phyloP scores from a whole-genome alignment of 1,140 invertebrate species.

The Pachyrhynchus sulphureomaculatus region DNA sequence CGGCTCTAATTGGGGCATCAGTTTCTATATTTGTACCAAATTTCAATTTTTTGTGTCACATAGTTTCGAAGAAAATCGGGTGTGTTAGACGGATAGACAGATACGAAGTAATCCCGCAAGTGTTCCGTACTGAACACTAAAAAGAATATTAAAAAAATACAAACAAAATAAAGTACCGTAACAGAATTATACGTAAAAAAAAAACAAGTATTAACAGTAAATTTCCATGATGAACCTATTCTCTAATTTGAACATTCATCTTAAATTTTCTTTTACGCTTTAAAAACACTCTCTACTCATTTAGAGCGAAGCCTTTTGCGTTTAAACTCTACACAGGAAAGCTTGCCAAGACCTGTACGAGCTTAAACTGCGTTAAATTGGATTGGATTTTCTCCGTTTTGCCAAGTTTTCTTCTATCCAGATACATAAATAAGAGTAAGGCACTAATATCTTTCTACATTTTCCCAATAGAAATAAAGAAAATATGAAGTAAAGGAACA shows the following conservation, averaged over 20 bases:
- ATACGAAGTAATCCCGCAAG: too few relatives aligned
- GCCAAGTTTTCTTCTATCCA: slow-evolving; percentile 2
- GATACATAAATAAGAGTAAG: slow-evolving; percentile 16
- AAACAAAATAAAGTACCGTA: too few relatives aligned
- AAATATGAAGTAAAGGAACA: slow-evolving; percentile 3
- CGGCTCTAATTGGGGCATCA: too few relatives aligned
- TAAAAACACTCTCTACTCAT: slow-evolving; percentile 6
- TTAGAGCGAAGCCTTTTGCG: slow-evolving; percentile 7
- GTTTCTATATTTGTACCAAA: too few relatives aligned
- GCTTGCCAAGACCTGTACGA: slow-evolving; percentile 16
- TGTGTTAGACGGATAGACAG: too few relatives aligned
- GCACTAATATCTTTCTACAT: slow-evolving; percentile 16
- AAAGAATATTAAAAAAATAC: too few relatives aligned
- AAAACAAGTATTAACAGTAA: too few relatives aligned
- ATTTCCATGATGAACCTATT: too few relatives aligned
- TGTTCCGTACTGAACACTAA: too few relatives aligned
- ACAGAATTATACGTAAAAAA: too few relatives aligned
- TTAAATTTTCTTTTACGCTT: slow-evolving; percentile 5
- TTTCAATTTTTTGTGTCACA: too few relatives aligned
- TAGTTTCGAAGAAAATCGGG: too few relatives aligned
- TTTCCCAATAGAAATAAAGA: slow-evolving; percentile 13
- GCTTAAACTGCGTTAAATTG: slow-evolving; percentile 21
- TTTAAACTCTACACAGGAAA: slow-evolving; percentile 15
- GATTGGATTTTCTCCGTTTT: slow-evolving; percentile 18
- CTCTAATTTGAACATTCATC: slow-evolving; percentile 1